These are phyloP conservation scores for Mastomys coucha DNA, from an alignment of 2,113 vertebrate species.

Conservation along the genomic window DNA sequence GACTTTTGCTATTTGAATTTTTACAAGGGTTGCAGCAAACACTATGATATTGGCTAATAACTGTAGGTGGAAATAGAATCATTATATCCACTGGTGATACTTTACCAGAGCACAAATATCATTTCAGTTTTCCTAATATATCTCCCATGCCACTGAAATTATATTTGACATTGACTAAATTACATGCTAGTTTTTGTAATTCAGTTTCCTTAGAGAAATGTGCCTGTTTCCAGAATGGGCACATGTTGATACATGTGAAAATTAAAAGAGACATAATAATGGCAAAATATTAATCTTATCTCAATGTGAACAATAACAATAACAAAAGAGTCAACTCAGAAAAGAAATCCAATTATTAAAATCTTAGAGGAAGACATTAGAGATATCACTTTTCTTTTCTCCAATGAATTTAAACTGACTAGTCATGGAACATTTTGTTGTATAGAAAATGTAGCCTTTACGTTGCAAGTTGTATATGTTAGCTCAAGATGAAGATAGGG, in stretches of 20 bases:
- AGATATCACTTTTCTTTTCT: not conserved
- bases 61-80: not conserved
- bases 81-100: not conserved
- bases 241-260: slow-evolving; percentile 52
- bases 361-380: slow-evolving; percentile 2
- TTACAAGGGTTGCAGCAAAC: not conserved
- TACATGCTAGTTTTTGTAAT: not conserved
- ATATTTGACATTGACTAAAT: slow-evolving; percentile 55
- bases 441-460: not conserved
- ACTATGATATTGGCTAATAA: slow-evolving; percentile 22
- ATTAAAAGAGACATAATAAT: slow-evolving; percentile 55
- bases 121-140: not conserved
- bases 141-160: slow-evolving; percentile 17
- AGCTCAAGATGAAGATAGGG: slow-evolving; percentile 6
- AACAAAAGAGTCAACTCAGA: slow-evolving; percentile 10
- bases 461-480: slow-evolving; percentile 12
- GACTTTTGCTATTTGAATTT: not conserved
- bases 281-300: slow-evolving; percentile 31
- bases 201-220: slow-evolving; percentile 19
- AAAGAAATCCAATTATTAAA: slow-evolving; percentile 48
- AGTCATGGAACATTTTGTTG: not conserved
- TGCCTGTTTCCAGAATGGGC: not conserved
- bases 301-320: not conserved
- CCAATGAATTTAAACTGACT: slow-evolving; percentile 40
- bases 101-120: slow-evolving; percentile 38